These are phyloP conservation scores for Leptatherina wallacei DNA, from an alignment of 2,797 vertebrate species.

Conservation along the genomic window DNA sequence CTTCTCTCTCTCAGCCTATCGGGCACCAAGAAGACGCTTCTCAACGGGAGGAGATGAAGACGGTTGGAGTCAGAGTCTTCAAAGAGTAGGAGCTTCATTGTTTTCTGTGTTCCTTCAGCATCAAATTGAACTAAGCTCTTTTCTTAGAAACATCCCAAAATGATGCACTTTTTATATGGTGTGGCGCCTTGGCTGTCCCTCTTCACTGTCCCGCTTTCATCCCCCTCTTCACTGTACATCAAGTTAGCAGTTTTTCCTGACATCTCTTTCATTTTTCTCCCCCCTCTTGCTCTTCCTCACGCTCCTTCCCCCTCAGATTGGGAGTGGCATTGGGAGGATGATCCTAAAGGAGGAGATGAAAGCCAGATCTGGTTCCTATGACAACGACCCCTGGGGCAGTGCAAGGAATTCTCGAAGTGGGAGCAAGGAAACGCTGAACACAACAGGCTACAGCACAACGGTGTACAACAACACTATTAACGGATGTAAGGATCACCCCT, in stretches of 20 bases:
- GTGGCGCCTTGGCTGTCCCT: conserved; percentile 3
- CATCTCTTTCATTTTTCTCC: conserved; percentile 8
- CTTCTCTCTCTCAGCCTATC: conserved; percentile 74
- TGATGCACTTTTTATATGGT: conserved; percentile 36
- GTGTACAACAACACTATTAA: conserved; percentile 92
- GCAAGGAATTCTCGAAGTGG: conserved; percentile 91
- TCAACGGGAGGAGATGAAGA: conserved; percentile 94
- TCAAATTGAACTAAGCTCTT: conserved; percentile 32
- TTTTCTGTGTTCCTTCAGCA: conserved; percentile 47
- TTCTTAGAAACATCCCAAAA: conserved; percentile 46
- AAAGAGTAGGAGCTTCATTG: conserved; percentile 87
- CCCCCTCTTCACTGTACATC: conserved; percentile 22
- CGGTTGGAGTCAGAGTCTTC: conserved; percentile 90
- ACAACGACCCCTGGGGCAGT: conserved; percentile 95
- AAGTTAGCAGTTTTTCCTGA: conserved; percentile 33
- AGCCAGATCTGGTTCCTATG: conserved; percentile 94
- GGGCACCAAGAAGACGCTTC: conserved; percentile 87
- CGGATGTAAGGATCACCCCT: conserved; percentile 90
- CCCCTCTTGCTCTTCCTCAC: not conserved
- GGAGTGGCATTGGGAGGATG: conserved; percentile 95
- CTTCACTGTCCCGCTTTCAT: conserved; percentile 22
- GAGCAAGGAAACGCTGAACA: conserved; percentile 95
- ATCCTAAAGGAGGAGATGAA: conserved; percentile 99
- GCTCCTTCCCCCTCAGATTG: conserved; percentile 82
- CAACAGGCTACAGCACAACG: conserved; percentile 85